These are phyloP conservation scores for Aulostomus chinensis DNA, from an alignment of 2,797 vertebrate genomes.

Conservation along the genomic window DNA sequence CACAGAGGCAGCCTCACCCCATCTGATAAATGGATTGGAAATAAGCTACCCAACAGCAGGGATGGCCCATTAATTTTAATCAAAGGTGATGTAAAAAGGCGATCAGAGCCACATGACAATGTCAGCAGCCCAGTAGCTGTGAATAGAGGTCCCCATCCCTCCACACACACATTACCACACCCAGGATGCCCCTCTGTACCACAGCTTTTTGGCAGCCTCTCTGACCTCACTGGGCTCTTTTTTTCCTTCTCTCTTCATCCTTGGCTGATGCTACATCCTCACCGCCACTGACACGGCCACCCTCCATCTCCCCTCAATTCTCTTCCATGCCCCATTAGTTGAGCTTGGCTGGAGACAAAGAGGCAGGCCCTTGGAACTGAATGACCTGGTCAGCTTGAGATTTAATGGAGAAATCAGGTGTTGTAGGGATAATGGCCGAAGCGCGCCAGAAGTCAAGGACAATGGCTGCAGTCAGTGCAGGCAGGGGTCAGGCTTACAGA, in stretches of 20 bases:
- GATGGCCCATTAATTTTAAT: conserved; percentile 99
- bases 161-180: conserved; percentile 45
- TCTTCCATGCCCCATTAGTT: conserved; percentile 89
- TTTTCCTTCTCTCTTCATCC: conserved; percentile 77
- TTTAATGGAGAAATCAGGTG: conserved; percentile 95
- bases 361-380: conserved; percentile 93
- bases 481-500: conserved; percentile 76
- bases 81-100: conserved; percentile 94
- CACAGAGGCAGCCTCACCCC: conserved; percentile 82
- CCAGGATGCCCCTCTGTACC: conserved; percentile 50
- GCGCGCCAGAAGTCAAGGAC: conserved; percentile 92
- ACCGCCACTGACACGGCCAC: conserved; percentile 77
- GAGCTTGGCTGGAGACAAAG: conserved; percentile 95
- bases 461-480: conserved; percentile 81
- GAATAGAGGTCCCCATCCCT: conserved; percentile 75
- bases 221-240: conserved; percentile 62
- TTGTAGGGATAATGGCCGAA: conserved; percentile 88
- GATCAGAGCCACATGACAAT: conserved; percentile 88
- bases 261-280: conserved; percentile 72
- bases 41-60: conserved; percentile 90
- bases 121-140: conserved; percentile 90
- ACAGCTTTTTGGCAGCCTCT: conserved; percentile 53
- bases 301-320: conserved; percentile 75
- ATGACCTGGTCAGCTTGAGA: conserved; percentile 96
- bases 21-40: conserved; percentile 96